phyloP scores from a whole-genome alignment of 2,888 invertebrate genomes.

The Lydus trimaculatus region DNA sequence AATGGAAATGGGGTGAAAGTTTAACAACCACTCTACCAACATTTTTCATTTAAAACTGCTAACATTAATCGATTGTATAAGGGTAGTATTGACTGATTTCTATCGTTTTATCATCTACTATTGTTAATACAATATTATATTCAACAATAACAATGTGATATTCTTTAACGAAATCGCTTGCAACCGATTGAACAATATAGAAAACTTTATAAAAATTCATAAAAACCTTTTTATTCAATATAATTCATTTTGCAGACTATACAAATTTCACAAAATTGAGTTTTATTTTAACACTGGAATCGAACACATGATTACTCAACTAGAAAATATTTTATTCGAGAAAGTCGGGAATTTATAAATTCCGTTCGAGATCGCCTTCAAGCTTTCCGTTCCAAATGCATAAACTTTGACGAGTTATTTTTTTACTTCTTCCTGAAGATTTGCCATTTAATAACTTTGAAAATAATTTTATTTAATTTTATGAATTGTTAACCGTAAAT shows the following conservation, averaged over 20 bases:
- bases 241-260: background rate
- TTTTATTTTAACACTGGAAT: background rate
- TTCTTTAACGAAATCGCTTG: background rate
- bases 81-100: background rate
- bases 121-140: background rate
- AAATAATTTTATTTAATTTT: background rate
- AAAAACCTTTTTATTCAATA: background rate
- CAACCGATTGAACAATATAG: background rate
- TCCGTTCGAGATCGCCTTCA: background rate
- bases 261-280: background rate
- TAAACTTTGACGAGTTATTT: background rate
- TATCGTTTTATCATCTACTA: background rate
- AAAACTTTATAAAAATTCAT: background rate
- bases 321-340: conserved; percentile 12
- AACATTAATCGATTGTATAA: background rate
- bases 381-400: background rate
- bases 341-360: conserved; percentile 11
- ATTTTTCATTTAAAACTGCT: background rate
- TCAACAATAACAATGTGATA: background rate
- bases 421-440: background rate
- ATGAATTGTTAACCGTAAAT: background rate
- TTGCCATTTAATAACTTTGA: background rate
- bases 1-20: background rate
- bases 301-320: background rate
- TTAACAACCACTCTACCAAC: background rate